Evolutionary conservation across 2,113 vertebrate species (phyloP).

Genomic region (Odocoileus hemionus): DNA sequence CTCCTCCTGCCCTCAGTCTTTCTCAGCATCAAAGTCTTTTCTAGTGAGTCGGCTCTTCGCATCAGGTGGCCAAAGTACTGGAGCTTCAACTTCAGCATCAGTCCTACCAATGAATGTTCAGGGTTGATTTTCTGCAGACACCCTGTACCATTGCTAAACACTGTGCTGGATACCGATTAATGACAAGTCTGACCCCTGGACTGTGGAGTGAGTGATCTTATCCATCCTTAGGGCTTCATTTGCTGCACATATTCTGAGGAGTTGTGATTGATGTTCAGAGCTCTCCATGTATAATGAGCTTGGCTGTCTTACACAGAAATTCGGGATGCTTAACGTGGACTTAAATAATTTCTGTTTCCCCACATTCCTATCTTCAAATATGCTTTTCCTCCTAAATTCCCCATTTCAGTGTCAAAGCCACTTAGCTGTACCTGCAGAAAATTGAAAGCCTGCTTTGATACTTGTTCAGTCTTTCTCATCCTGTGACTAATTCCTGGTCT

Average conservation of each 20-base stretch:
- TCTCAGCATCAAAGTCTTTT: background rate
- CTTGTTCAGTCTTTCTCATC: background rate
- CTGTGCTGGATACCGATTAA: background rate
- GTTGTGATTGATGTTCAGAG: background rate
- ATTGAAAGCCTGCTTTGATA: background rate
- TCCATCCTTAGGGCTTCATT: background rate
- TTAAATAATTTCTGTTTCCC: background rate
- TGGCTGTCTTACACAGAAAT: background rate
- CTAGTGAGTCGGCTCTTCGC: background rate
- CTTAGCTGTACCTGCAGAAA: background rate
- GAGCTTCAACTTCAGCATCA: background rate
- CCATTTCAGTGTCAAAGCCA: background rate
- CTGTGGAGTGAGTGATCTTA: background rate
- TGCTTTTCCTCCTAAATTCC: background rate
- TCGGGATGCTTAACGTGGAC: background rate
- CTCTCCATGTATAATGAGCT: background rate
- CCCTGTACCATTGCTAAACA: background rate
- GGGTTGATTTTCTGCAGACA: background rate
- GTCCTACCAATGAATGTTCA: background rate
- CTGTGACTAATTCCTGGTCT: background rate
- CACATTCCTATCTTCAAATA: too few species aligned
- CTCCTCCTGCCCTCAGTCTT: background rate
- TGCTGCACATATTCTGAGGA: background rate
- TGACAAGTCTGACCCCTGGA: background rate
- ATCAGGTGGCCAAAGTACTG: background rate